phyloP scores from a whole-genome alignment of 2,888 invertebrate species.

The Gastrophysa polygoni region DNA sequence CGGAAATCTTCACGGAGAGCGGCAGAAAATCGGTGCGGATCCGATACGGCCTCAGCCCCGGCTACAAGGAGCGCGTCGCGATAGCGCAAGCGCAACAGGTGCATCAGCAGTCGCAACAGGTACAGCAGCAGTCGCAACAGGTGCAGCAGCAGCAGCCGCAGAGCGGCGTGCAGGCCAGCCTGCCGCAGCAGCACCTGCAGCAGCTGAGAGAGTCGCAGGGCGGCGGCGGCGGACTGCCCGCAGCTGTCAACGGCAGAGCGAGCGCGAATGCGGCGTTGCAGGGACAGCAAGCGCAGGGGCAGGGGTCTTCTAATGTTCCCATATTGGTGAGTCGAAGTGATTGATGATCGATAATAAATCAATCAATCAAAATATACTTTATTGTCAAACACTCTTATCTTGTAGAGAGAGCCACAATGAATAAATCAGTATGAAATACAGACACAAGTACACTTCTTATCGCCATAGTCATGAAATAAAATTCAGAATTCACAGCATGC shows the following conservation, averaged over 20 bases:
- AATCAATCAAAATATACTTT: too few relatives aligned
- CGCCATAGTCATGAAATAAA: too few relatives aligned
- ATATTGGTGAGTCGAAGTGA: slow-evolving; percentile 75
- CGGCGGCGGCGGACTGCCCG: slow-evolving; percentile 31
- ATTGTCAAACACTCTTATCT: too few relatives aligned
- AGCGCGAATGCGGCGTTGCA: slow-evolving; percentile 56
- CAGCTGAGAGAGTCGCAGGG: slow-evolving; percentile 40
- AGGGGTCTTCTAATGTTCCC: slow-evolving; percentile 66
- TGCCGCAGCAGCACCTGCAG: slow-evolving; percentile 47
- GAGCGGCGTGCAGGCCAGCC: neutral
- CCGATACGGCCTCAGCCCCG: slow-evolving; percentile 74
- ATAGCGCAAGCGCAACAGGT: slow-evolving; percentile 49
- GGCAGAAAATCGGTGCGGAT: slow-evolving; percentile 90
- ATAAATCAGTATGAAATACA: too few relatives aligned
- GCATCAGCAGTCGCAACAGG: slow-evolving; percentile 42
- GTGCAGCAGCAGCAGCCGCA: slow-evolving; percentile 46
- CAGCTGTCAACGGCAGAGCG: slow-evolving; percentile 52
- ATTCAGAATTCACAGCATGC: too few relatives aligned
- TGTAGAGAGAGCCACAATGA: too few relatives aligned
- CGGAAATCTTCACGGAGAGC: slow-evolving; percentile 93
- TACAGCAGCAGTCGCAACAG: slow-evolving; percentile 44
- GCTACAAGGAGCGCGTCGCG: slow-evolving; percentile 46
- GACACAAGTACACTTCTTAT: too few relatives aligned
- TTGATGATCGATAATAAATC: too few relatives aligned
- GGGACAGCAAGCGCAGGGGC: slow-evolving; percentile 56